Base-by-base conservation (phyloP, 2,888 invertebrate genomes). In the Plagodis pulveraria region DNA sequence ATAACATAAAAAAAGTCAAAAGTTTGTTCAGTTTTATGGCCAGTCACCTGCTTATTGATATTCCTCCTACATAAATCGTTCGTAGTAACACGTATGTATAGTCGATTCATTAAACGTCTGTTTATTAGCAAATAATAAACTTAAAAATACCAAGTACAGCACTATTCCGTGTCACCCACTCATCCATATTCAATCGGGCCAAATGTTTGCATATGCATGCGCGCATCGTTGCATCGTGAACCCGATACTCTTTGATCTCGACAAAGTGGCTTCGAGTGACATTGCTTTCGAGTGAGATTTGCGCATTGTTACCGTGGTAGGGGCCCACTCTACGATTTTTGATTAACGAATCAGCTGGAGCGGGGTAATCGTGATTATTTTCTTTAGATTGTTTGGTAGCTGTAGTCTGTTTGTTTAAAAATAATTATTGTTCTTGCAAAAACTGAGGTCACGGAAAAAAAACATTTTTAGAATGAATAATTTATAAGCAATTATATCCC, bases 121-220 rank as follows among this genome's bases (percentile, higher is more conserved):
- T n/a, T n/a, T n/a, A n/a, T n/a, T n/a, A n/a, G n/a, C n/a, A 12
- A 10, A 35, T 50, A 45, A 38, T 10, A 53, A 48, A 49, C 0
- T 38, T 2, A 48, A 11, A 52, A 46, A 56, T 22, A 43, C 44
- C 55, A 58, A 11, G 49, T 65, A 38, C 60, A 9, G 0, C 45
- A 0, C 8, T 33, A 45, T 50, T 5, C n/a, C 22, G 12, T 33
- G 35, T 12, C 50, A 45, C 9, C 45, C 63, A 45, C 54, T 76
- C 78, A 78, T 78, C 62, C 81, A 81, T 81, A 79, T 80, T 81
- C 76, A 74, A 77, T 72, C 69, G 47, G 58, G 50, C 47, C 56
- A 52, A 63, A 67, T 69, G 59, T 55, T 59, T 56, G 66, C 66
- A 65, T 69, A 67, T 69, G 65, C 70, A 66, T 52, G 55, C 54